Base-by-base conservation (phyloP, 2,797 vertebrate genomes). In the Cossypha caffra region DNA sequence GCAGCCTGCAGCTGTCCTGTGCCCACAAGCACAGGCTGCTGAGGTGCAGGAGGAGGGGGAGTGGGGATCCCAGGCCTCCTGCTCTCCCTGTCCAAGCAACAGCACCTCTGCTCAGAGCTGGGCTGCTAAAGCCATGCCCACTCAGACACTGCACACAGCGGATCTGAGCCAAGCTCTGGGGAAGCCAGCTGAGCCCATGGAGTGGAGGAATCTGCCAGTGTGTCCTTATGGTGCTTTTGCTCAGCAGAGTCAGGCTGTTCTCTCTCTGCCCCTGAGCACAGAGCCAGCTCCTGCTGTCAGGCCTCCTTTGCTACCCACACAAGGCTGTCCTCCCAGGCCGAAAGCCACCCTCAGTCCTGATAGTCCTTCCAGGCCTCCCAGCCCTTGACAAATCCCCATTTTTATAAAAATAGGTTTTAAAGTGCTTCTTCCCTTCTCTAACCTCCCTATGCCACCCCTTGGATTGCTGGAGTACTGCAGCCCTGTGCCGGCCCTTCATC, bases 381-480 rank as follows among this genome's bases (percentile, higher is more conserved):
- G 3, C 11, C 11, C 12, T 77, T 61, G 13, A 38, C 11, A 71
- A 83, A 72, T 33, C 9, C 11, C 5, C 1, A 2, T 35, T 74
- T 73, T 75, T 43, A 24, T 25, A 42, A 71, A 86, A 64, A 54
- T 19, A 19, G 3, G 0, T n/a, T 6, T 73, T 33, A 35, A 86
- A 50, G 23, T 16, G 1, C 6, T 13, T 55, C 29, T 42, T 89
- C 11, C 40, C 24, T 75, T 82, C 71, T 52, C 15, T 67, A 63
- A 84, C 59, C 10, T 45, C 51, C 33, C 81, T 93, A 51, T 83
- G 89, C 75, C 81, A 75, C 42, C 73, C 86, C 9, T 96, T 67
- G 86, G 67, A 55, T 16, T 45, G 35, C 26, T 63, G 66, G 20
- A 88, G 79, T 47, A 71, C 76, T 94, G 92, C 82, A 90, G n/a